Evolutionary conservation across 2,113 vertebrate species (phyloP), one percentile per base, ranked within the genome.

Genomic region (Tragelaphus buxtoni): DNA sequence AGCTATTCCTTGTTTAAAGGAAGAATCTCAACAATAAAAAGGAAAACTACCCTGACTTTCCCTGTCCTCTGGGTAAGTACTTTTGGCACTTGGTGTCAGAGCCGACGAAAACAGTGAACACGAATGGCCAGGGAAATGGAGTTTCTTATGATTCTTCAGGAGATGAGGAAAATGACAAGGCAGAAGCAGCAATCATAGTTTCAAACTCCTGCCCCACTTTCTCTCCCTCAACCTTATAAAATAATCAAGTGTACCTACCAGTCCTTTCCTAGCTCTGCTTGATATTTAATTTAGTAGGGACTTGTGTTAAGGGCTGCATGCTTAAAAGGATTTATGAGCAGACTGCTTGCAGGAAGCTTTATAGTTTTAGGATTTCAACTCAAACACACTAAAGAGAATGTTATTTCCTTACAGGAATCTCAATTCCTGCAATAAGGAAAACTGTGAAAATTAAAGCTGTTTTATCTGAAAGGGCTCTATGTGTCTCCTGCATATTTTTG

Each of bases 261-360:
- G 96, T 95, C 85, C 94, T 95, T 83, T 95, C 97, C 97, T 84
- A 96, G 87, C 76, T 91, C 96, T 92, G 94, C 17, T 10, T 98
- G 91, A 97, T 98, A 98, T 98, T 98, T 98, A 98, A 98, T 94
- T 96, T 96, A 94, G 88, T 93, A 90, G 96, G 61, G 49, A 95
- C 96, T 98, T 91, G 83, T 96, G 97, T 96, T 97, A 93, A 98
- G 89, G 91, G 72, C 97, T 85, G 88, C 80, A 79, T 97, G 81
- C 97, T 97, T 84, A 97, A 98, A 96, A 84, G 96, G 95, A 98
- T 98, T 98, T 98, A 98, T 90, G 98, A 98, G 97, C 90, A 95
- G 32, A 55, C 83, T 97, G 65, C 30, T 76, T 5, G 47, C 55
- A 95, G 61, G 82, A 96, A 98, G 95, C 85, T 95, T 96, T 94